Evolutionary conservation across 2,113 vertebrate species (phyloP), one percentile per base, ranked within the genome.

Genomic region (Athene cunicularia): DNA sequence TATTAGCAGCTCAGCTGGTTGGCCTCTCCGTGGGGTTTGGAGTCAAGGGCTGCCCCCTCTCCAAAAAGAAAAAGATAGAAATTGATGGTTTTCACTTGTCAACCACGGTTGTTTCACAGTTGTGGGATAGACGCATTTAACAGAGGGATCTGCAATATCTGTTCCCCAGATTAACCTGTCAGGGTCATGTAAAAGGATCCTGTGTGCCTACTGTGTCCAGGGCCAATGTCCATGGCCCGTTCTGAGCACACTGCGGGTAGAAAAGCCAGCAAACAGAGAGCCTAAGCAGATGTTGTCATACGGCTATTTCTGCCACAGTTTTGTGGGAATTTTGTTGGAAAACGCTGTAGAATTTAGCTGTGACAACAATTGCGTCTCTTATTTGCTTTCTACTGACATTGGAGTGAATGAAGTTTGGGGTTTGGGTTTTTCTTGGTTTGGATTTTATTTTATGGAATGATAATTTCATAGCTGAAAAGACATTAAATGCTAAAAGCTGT

Each of bases 151-250:
- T 94, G 11, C 6, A 72, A 4, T n/a, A 12, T 72, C n/a, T 88
- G 12, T 56, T 79, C 56, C 20, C 18, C 3, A 27, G 13, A 64
- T 52, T 58, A 49, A 12, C 11, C 33, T 15, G 9, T 43, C 30
- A 60, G 39, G 12, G n/a, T 81, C 32, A 8, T 0, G 0, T 39
- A 33, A 82, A 33, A 14, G 8, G 4, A 63, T 60, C 14, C 6
- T 55, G 7, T 60, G 26, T 37, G 7, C 52, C 32, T n/a, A 3
- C 17, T 33, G n/a, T 50, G n/a, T 55, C 52, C 20, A 23, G 45
- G 37, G 68, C 18, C 19, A 39, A 20, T 0, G 1, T 60, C 43
- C 30, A 11, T 11, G 11, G 58, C 45, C 28, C 1, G 0, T n/a
- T 35, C 33, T 68, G 62, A 68, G 14, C 24, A 15, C 24, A 3